Percentiles rank a stretch among this genome's conserved stretches.
Evolutionary conservation across 2,113 vertebrate genomes (phyloP).

Genomic region (Sialia sialis): DNA sequence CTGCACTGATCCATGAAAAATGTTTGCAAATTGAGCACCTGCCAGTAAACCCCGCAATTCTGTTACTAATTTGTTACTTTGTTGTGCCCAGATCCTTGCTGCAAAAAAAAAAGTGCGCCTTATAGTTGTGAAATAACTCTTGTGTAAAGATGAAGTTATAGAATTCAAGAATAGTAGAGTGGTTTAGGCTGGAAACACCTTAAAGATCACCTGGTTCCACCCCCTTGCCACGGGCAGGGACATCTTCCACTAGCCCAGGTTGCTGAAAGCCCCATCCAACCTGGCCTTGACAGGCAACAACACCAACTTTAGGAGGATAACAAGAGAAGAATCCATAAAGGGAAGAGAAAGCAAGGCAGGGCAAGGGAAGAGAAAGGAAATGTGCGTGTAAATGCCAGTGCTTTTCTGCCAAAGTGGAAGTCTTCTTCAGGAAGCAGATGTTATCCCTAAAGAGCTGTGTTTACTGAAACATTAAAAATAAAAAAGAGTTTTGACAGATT

Average conservation of each 20-base stretch:
- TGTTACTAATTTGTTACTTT: too few species aligned
- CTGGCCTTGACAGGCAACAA: background rate
- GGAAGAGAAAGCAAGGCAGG: background rate
- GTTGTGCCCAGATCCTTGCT: too few species aligned
- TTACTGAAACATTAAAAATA: slow-evolving; percentile 21
- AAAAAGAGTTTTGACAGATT: slow-evolving; percentile 6
- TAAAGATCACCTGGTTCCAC: background rate
- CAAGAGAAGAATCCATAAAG: background rate
- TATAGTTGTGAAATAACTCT: too few species aligned
- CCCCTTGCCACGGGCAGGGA: background rate
- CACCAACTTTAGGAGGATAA: background rate
- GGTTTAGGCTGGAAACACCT: background rate
- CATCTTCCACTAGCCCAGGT: background rate
- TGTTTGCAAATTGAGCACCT: too few species aligned
- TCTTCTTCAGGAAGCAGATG: slow-evolving; percentile 32
- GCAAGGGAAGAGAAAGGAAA: background rate
- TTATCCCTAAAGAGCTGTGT: slow-evolving; percentile 13
- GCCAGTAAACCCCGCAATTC: too few species aligned
- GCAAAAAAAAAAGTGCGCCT: too few species aligned
- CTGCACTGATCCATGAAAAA: too few species aligned
- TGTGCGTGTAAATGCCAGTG: background rate
- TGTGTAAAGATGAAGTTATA: background rate
- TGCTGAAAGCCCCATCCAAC: background rate
- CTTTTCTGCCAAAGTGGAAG: background rate
- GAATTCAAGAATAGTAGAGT: background rate